Percentiles rank a stretch among this genome's conserved stretches.
phyloP scores from a whole-genome alignment of 2,888 invertebrate species.

The Callosobruchus maculatus region DNA sequence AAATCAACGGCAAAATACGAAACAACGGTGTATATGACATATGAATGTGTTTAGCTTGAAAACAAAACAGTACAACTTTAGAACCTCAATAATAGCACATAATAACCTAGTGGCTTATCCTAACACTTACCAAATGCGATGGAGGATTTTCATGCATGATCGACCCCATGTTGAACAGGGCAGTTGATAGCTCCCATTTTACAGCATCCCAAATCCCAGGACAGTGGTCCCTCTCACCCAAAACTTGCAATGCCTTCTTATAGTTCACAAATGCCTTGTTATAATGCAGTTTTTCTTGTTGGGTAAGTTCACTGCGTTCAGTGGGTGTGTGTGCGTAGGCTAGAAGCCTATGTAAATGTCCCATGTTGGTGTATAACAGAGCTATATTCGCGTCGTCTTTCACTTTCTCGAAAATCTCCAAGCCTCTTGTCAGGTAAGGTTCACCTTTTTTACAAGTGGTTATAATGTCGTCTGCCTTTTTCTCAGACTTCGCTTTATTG shows the following conservation, averaged over 20 bases:
- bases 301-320: constrained; percentile 38
- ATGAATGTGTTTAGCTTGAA: too few relatives aligned
- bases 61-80: too few relatives aligned
- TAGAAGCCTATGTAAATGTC: constrained; percentile 73
- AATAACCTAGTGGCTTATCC: too few relatives aligned
- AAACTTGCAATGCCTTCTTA: constrained; percentile 62
- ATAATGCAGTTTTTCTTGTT: constrained; percentile 60
- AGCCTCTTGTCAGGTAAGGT: constrained; percentile 65
- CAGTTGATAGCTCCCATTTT: constrained; percentile 82
- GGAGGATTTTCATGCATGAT: constrained; percentile 71
- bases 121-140: constrained; percentile 38
- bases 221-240: constrained; percentile 62
- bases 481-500: constrained; percentile 60
- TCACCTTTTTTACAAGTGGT: constrained; percentile 55
- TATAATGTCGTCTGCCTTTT: constrained; percentile 28
- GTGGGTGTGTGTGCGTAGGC: constrained; percentile 61
- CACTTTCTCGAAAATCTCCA: constrained; percentile 65
- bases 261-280: constrained; percentile 70
- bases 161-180: constrained; percentile 74
- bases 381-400: constrained; percentile 76
- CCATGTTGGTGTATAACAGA: constrained; percentile 77
- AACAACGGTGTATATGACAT: too few relatives aligned
- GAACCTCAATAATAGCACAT: too few relatives aligned
- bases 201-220: constrained; percentile 75
- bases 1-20: too few relatives aligned